Conservation (phyloP, 1,140 invertebrate genomes). For the Oryctes rhinoceros region DNA sequence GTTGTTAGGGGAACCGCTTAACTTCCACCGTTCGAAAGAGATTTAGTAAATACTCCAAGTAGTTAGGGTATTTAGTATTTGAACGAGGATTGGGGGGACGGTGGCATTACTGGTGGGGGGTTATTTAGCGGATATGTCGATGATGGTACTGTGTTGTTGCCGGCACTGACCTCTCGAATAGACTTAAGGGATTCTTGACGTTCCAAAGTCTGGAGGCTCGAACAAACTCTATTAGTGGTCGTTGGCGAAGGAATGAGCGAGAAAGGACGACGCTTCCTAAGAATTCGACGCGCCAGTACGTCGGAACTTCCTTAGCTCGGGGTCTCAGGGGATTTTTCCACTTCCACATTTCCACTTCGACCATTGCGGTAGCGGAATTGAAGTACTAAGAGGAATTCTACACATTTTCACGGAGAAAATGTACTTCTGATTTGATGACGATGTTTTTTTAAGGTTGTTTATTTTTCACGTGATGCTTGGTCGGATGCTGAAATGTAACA, state of each 20-base stretch:
- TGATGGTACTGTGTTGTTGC: background rate
- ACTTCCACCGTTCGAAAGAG: constrained; percentile 24
- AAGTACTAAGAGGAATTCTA: constrained; percentile 21
- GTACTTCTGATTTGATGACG: constrained; percentile 23
- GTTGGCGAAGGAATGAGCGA: background rate
- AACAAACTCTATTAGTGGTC: constrained; percentile 25
- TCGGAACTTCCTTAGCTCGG: background rate
- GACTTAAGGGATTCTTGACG: constrained; percentile 25
- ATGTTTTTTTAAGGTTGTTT: constrained; percentile 1
- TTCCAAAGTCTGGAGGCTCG: background rate
- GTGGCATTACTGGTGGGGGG: background rate
- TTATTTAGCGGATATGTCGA: background rate
- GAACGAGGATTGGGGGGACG: background rate
- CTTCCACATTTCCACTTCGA: background rate
- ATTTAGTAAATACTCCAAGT: constrained; percentile 31
- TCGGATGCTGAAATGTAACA: background rate
- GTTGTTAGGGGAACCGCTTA: constrained; percentile 16
- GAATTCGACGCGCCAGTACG: background rate
- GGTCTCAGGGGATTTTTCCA: background rate
- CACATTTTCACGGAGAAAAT: constrained; percentile 16
- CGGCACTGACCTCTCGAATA: background rate
- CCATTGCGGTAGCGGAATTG: constrained; percentile 8
- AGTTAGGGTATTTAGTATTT: constrained; percentile 21
- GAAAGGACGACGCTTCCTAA: constrained; percentile 1
- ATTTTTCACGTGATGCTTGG: background rate